Evolutionary conservation across 2,113 vertebrate genomes (phyloP).

Genomic region (Okapia johnstoni): DNA sequence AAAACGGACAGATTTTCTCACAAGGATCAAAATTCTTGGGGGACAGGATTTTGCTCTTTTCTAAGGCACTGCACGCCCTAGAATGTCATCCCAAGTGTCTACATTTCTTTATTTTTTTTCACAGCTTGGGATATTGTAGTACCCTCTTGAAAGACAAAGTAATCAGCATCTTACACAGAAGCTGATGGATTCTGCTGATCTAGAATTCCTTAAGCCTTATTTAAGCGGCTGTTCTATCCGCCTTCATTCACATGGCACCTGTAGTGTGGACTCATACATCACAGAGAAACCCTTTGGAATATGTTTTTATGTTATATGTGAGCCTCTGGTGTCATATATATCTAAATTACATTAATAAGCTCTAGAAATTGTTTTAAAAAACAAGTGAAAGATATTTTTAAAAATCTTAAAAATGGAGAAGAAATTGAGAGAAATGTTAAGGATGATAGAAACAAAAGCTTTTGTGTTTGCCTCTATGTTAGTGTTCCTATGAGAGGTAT

Average conservation of each 20-base stretch:
- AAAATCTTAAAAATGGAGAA: neutral
- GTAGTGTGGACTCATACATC: neutral
- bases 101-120: neutral
- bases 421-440: neutral
- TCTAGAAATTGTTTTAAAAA: neutral
- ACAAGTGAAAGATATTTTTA: neutral
- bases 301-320: neutral
- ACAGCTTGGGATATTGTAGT: neutral
- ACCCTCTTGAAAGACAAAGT: neutral
- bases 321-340: neutral
- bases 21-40: neutral
- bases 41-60: neutral
- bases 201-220: neutral
- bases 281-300: neutral
- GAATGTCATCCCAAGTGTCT: neutral
- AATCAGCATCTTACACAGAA: neutral
- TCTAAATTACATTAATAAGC: neutral
- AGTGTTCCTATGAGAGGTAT: neutral
- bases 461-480: neutral
- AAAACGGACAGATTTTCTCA: neutral
- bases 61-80: neutral
- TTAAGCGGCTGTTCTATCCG: neutral
- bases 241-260: neutral
- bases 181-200: neutral
- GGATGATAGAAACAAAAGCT: neutral